Base-by-base conservation (phyloP, 2,888 invertebrate genomes). In the Eucriotettix oculatus region DNA sequence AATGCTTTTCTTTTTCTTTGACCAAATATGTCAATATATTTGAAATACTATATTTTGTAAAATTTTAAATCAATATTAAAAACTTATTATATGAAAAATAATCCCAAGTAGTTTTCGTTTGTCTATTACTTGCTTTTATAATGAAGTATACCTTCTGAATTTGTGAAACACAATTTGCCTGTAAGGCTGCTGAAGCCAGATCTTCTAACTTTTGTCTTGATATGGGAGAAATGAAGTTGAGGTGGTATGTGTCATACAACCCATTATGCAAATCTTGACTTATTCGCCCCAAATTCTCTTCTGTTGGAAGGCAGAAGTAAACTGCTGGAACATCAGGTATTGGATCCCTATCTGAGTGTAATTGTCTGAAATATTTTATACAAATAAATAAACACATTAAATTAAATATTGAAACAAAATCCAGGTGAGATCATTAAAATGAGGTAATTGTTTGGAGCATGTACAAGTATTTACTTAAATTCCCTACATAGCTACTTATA, bases 271-370 rank as follows among this genome's bases (percentile, higher is more conserved):
- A 78, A 72, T 92, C 94, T 75, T 94, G 91, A 64, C 90, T 87
- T 65, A 99, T 95, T 65, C 96, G 81, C 56, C 88, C 90, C 53
- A 99, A 80, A 75, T 99, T 99, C 72, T 98, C 97, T 70, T 96
- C 93, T 12, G 90, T 88, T 5, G 99, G 97, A 65, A 90, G 83
- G 73, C 98, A 95, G 74, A 99, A 98, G 73, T 99, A 99, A 52
- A 99, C 87, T 0, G 96, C 97, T 56, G 99, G 98, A 2, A 98
- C 98, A 77, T 99, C 99, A 10, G 97, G 96, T 69, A 99, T 94
- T n/a, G 86, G 81, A 71, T 91, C 91, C 62, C 91, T 80, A 70
- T 90, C 89, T 10, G 90, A 89, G 75, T 92, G 92, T 58, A 93
- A 75, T 73, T 90, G 87, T 44, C 91, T 91, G 73, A 11, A 76